A percentile compares a stretch with the other conserved stretches of the same genome.
These are phyloP conservation scores for Himalopsyche kuldschensis DNA, from an alignment of 2,888 invertebrate genomes.

Conservation along the genomic window DNA sequence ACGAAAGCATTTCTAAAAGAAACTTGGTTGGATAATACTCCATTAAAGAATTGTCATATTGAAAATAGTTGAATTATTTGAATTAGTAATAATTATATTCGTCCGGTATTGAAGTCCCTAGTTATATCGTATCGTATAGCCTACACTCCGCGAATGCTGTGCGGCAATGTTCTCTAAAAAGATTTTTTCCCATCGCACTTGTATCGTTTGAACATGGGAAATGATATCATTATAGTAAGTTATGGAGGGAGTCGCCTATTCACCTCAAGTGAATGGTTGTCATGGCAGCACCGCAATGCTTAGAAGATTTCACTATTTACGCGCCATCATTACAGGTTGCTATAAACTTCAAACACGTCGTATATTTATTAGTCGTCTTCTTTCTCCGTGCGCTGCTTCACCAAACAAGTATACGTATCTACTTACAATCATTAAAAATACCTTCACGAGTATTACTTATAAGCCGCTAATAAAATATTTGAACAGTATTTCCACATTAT, in stretches of 20 bases:
- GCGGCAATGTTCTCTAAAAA: neutral
- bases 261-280: constrained; percentile 12
- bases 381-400: neutral
- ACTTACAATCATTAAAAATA: no score
- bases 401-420: no score
- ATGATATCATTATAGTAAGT: neutral
- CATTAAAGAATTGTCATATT: no score
- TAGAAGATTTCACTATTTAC: neutral
- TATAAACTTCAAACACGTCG: neutral
- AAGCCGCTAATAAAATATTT: no score
- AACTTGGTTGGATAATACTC: no score
- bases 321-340: constrained; percentile 9
- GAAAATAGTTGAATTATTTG: no score
- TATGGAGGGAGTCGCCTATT: neutral
- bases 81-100: no score
- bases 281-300: constrained; percentile 8
- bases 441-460: no score
- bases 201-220: neutral
- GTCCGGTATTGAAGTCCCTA: no score
- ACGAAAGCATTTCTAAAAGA: no score
- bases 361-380: neutral
- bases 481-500: no score
- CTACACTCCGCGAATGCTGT: neutral
- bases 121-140: neutral
- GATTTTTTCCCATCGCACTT: neutral